These are phyloP conservation scores for Coranthus polyacanthus DNA, from an alignment of 2,797 vertebrate species.

Conservation along the genomic window DNA sequence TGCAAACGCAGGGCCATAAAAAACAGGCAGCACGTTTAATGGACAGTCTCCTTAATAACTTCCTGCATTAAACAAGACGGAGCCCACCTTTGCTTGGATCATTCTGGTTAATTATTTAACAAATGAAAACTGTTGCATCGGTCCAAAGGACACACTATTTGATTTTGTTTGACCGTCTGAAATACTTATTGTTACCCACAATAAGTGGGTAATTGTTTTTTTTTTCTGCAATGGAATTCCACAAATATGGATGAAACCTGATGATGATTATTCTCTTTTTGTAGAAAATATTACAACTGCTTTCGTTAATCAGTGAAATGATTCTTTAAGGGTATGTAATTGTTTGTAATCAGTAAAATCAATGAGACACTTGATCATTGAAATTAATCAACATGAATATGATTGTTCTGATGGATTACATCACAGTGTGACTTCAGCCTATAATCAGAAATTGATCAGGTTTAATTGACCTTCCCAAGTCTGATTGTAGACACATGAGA, in stretches of 20 bases:
- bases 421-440: neutral
- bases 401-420: conserved; percentile 20
- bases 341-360: conserved; percentile 26
- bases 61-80: conserved; percentile 39
- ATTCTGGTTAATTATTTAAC: conserved; percentile 34
- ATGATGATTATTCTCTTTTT: conserved; percentile 5
- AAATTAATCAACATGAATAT: conserved; percentile 15
- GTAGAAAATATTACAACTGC: neutral
- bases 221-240: neutral
- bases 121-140: neutral
- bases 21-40: conserved; percentile 26
- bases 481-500: conserved; percentile 23
- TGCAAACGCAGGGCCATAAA: conserved; percentile 17
- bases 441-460: conserved; percentile 32
- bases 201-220: neutral
- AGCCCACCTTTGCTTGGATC: conserved; percentile 2
- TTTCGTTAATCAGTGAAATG: neutral
- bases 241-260: neutral
- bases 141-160: conserved; percentile 7
- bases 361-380: neutral
- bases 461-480: conserved; percentile 12
- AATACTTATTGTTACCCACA: neutral
- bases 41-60: conserved; percentile 43
- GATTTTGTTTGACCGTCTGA: conserved; percentile 1
- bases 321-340: too few relatives aligned